Percentiles rank a stretch among this genome's conserved stretches.
phyloP scores from a whole-genome alignment of 2,888 invertebrate species.

The Protonemura montana region DNA sequence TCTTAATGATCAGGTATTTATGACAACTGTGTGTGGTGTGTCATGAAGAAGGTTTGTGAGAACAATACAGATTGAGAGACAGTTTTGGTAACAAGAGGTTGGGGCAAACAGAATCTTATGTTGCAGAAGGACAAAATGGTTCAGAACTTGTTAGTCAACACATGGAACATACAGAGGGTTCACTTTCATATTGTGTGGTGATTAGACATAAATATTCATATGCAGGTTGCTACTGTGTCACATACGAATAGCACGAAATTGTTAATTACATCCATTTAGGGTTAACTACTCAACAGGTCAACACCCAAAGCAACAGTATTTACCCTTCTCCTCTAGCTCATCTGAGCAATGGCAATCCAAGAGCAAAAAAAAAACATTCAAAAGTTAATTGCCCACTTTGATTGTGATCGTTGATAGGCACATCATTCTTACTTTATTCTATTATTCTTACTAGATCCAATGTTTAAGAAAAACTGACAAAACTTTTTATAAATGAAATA shows the following conservation, averaged over 20 bases:
- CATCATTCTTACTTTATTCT: background rate
- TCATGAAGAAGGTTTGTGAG: background rate
- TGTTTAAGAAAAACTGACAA: background rate
- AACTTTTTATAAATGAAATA: too few species aligned
- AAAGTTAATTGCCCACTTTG: constrained; percentile 44
- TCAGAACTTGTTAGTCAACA: background rate
- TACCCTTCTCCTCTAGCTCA: constrained; percentile 50
- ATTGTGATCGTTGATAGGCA: background rate
- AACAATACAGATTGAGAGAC: background rate
- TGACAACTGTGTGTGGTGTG: background rate
- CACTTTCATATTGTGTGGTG: background rate
- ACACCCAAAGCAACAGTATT: constrained; percentile 49
- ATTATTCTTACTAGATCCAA: background rate
- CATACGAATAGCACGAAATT: background rate
- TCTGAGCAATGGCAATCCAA: constrained; percentile 51
- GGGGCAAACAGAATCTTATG: background rate
- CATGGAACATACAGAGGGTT: background rate
- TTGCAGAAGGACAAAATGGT: background rate
- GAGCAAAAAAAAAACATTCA: constrained; percentile 49
- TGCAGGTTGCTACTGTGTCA: constrained; percentile 1
- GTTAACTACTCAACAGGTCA: constrained; percentile 37
- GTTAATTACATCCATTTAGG: background rate
- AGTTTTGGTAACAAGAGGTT: background rate
- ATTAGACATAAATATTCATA: background rate
- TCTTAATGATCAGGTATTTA: background rate